Evolutionary conservation across 2,888 invertebrate genomes (phyloP), one percentile per base, ranked within the genome.

Genomic region (Cataglyphis altisquamis): DNA sequence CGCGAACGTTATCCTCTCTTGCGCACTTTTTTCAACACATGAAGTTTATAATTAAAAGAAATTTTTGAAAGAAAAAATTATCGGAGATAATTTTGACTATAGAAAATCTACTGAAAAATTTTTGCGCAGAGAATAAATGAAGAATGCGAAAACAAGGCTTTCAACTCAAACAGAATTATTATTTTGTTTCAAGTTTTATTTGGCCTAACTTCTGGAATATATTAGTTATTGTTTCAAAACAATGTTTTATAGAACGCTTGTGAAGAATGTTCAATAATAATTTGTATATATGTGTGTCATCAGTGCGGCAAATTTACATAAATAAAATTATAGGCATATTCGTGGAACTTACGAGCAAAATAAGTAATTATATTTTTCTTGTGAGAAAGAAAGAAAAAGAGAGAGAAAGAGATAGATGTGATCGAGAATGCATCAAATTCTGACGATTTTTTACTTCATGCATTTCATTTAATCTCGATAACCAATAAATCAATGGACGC

Each of bases 371-470:
- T 8, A n/a, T 10, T 25, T 73, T 18, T 72, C 18, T n/a, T 15
- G 18, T 8, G 15, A n/a, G 1, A 48, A 48, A 48, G 18, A 1
- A 1, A 32, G 5, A 32, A 6, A 32, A 32, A 32, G 32, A 57
- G 25, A n/a, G 5, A 32, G 6, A 32, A 32, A 32, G 32, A 57
- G 25, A n/a, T 1, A 12, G 45, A 52, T 8, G 2, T 15, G 25
- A 45, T 52, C 36, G n/a, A 15, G 12, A 5, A 25, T 12, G n/a
- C 18, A 62, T 5, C 8, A 15, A 57, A 66, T 32, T 21, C 9
- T 21, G 48, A 41, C 21, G 39, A 25, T 15, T 45, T 82, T 57
- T 75, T 62, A 83, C 55, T 41, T 18, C 41, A 62, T 52, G n/a
- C n/a, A n/a, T 52, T 52, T 52, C 48, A 18, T 52, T 52, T 18